phyloP scores from a whole-genome alignment of 1,140 invertebrate species.

The Plodia interpunctella region DNA sequence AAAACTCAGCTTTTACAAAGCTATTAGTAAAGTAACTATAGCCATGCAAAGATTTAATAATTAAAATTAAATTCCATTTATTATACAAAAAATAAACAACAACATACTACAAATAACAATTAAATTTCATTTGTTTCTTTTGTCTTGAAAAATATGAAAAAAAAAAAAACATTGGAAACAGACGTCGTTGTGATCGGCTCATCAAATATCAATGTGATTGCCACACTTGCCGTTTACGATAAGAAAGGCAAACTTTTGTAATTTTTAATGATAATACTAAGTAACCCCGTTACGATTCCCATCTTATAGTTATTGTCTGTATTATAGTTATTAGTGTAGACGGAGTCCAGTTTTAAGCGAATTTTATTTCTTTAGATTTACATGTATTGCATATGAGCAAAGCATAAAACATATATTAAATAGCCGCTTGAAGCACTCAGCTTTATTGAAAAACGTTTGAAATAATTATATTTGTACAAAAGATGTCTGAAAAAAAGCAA shows the following conservation, averaged over 20 bases:
- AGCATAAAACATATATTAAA: too few species aligned
- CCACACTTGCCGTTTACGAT: background rate
- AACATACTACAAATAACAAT: background rate
- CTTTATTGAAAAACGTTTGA: too few species aligned
- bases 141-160: too few species aligned
- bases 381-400: background rate
- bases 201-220: constrained; percentile 11
- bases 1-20: too few species aligned
- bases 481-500: too few species aligned
- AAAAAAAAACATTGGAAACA: constrained; percentile 8
- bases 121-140: too few species aligned
- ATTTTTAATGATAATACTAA: constrained; percentile 13
- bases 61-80: too few species aligned
- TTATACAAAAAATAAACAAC: background rate
- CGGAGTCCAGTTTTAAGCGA: background rate
- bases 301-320: constrained; percentile 3
- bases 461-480: too few species aligned
- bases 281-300: background rate
- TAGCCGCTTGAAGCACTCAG: too few species aligned
- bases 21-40: too few species aligned
- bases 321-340: background rate
- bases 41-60: too few species aligned
- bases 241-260: constrained; percentile 9
- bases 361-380: background rate
- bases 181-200: background rate